A percentile compares a stretch with the other conserved stretches of the same genome.
Evolutionary conservation across 2,113 vertebrate species (phyloP).

Genomic region (Piprites chloris): DNA sequence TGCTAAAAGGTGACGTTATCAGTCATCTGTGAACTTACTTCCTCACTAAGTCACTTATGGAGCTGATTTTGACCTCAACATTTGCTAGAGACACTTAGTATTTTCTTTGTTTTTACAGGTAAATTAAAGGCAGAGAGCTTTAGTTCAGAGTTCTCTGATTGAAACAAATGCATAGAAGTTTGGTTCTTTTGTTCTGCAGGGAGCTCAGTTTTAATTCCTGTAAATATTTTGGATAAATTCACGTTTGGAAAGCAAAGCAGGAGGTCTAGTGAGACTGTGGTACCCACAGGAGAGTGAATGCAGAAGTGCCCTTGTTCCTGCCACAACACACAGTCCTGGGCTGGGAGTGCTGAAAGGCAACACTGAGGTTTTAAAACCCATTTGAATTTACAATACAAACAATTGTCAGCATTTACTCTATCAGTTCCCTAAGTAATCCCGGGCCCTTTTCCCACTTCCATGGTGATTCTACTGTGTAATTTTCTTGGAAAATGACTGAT

Average conservation of each 20-base stretch:
- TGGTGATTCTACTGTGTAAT: not conserved
- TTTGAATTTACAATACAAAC: not conserved
- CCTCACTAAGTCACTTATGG: not conserved
- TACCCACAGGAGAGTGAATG: not conserved
- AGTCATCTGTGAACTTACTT: not conserved
- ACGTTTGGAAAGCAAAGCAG: not conserved
- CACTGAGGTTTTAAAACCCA: not conserved
- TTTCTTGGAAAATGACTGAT: not conserved
- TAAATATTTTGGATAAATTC: not conserved
- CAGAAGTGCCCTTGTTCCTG: not conserved
- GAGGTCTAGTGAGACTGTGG: not conserved
- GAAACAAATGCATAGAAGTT: not conserved
- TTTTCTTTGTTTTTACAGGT: not conserved
- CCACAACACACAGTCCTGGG: not conserved
- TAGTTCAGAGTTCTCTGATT: not conserved
- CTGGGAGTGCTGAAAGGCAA: conserved; percentile 1
- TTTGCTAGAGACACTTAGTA: not conserved
- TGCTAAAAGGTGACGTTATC: not conserved
- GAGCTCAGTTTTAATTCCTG: not conserved
- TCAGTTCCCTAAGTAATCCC: not conserved
- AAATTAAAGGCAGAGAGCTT: fast-evolving
- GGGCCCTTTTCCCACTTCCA: not conserved
- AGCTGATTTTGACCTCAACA: not conserved
- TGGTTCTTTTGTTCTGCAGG: not conserved
- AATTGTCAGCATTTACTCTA: not conserved